Evolutionary conservation across 2,113 vertebrate species (phyloP).

Genomic region (Gracilinanus agilis): DNA sequence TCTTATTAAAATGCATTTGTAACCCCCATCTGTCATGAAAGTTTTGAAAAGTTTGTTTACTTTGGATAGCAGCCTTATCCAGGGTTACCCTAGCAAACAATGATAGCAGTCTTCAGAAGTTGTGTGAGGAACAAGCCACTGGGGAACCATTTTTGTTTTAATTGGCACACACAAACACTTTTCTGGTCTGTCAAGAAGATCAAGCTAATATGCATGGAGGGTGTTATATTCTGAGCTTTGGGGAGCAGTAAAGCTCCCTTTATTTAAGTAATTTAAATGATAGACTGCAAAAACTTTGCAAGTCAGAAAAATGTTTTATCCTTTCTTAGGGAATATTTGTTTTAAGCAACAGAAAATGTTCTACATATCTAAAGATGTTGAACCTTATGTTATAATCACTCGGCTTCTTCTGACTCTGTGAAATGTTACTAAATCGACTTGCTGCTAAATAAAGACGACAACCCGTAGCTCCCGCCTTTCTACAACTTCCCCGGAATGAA

Average conservation of each 20-base stretch:
- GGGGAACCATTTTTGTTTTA: constrained; percentile 90
- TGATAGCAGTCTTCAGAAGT: constrained; percentile 90
- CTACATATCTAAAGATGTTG: constrained; percentile 87
- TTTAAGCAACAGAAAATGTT: constrained; percentile 88
- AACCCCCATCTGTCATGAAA: constrained; percentile 89
- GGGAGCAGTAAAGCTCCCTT: constrained; percentile 90
- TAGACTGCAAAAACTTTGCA: constrained; percentile 90
- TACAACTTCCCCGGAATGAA: constrained; percentile 73
- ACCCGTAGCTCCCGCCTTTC: constrained; percentile 78
- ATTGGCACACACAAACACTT: constrained; percentile 89
- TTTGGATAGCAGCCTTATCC: constrained; percentile 87
- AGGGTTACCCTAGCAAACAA: constrained; percentile 89
- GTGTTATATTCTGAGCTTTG: constrained; percentile 89
- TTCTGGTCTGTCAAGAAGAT: constrained; percentile 89
- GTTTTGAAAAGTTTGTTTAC: constrained; percentile 92
- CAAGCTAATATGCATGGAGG: constrained; percentile 90
- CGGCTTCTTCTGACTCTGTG: constrained; percentile 81
- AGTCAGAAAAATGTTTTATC: constrained; percentile 90
- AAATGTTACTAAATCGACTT: constrained; percentile 78
- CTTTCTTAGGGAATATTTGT: constrained; percentile 89
- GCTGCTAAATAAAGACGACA: constrained; percentile 73
- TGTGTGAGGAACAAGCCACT: constrained; percentile 87
- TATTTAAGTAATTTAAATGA: constrained; percentile 92
- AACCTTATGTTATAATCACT: constrained; percentile 87
- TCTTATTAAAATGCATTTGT: constrained; percentile 91